These are phyloP conservation scores for Scleropages formosus DNA, from an alignment of 2,797 vertebrate genomes.

Conservation along the genomic window DNA sequence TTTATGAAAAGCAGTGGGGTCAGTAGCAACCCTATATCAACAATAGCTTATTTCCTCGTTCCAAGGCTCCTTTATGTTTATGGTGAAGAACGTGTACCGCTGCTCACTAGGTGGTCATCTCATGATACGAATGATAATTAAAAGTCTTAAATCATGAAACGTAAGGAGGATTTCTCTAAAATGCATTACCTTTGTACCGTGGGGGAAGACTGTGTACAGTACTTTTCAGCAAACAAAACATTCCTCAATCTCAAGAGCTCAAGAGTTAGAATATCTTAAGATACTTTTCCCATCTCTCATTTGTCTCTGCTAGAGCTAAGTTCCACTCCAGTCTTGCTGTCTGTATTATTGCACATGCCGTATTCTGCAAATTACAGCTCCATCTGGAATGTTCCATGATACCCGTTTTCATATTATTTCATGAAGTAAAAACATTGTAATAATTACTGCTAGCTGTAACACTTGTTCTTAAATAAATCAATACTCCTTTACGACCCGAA, in stretches of 20 bases:
- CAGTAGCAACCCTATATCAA: too few relatives aligned
- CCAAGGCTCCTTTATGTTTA: too few relatives aligned
- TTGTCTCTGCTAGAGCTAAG: not conserved
- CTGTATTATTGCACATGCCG: not conserved
- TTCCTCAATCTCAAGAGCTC: not conserved
- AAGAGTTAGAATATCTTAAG: not conserved
- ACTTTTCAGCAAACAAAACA: conserved; percentile 4
- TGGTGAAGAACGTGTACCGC: too few relatives aligned
- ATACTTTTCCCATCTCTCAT: not conserved
- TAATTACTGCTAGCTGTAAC: conserved; percentile 1
- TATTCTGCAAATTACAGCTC: not conserved
- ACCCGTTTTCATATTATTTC: not conserved
- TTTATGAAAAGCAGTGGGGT: too few relatives aligned
- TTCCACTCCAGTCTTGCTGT: not conserved
- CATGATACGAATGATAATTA: too few relatives aligned
- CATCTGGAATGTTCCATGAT: not conserved
- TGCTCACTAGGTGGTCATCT: too few relatives aligned
- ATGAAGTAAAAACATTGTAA: conserved; percentile 4
- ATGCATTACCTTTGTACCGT: too few relatives aligned
- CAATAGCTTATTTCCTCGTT: too few relatives aligned
- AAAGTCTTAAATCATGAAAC: too few relatives aligned
- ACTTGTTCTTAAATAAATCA: conserved; percentile 12
- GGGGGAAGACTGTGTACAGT: too few relatives aligned
- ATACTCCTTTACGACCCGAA: not conserved
- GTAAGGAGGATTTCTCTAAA: too few relatives aligned